Conservation (phyloP, 2,113 vertebrate genomes). For the Microtus oregoni region DNA sequence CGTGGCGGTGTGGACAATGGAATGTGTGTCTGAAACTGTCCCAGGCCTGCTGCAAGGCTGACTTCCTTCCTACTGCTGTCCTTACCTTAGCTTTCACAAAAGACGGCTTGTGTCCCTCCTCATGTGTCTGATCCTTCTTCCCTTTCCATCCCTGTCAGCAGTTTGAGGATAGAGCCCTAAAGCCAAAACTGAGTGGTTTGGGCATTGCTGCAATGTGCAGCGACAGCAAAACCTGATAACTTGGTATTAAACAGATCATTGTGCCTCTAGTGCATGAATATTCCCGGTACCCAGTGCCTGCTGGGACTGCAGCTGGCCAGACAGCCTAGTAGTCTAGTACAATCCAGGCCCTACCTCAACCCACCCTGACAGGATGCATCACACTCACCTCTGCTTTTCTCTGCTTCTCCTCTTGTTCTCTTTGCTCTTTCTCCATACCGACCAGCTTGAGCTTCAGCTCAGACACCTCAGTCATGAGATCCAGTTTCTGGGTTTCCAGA, state of each 20-base stretch:
- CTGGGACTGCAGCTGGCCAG: slow-evolving; percentile 35
- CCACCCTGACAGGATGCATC: neutral
- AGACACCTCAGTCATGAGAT: slow-evolving; percentile 96
- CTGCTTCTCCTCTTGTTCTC: slow-evolving; percentile 92
- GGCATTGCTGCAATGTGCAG: slow-evolving; percentile 65
- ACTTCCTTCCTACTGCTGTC: neutral
- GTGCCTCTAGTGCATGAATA: slow-evolving; percentile 11
- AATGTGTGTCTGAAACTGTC: neutral
- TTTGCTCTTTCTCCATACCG: slow-evolving; percentile 95
- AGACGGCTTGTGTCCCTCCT: neutral
- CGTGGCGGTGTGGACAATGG: neutral
- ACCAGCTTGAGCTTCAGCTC: slow-evolving; percentile 95
- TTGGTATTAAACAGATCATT: slow-evolving; percentile 66
- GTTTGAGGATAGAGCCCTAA: slow-evolving; percentile 32
- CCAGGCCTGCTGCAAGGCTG: neutral
- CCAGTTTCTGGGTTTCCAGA: slow-evolving; percentile 95
- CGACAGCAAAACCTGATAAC: slow-evolving; percentile 70
- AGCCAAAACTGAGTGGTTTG: slow-evolving; percentile 71
- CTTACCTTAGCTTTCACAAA: neutral
- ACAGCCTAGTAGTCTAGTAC: neutral
- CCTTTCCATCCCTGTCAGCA: slow-evolving; percentile 72
- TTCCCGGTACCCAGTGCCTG: neutral
- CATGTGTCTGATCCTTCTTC: neutral
- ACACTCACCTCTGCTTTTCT: slow-evolving; percentile 95
- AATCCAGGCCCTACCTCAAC: rapidly evolving